Base-by-base conservation (phyloP, 2,888 invertebrate species). In the Apamea anceps region DNA sequence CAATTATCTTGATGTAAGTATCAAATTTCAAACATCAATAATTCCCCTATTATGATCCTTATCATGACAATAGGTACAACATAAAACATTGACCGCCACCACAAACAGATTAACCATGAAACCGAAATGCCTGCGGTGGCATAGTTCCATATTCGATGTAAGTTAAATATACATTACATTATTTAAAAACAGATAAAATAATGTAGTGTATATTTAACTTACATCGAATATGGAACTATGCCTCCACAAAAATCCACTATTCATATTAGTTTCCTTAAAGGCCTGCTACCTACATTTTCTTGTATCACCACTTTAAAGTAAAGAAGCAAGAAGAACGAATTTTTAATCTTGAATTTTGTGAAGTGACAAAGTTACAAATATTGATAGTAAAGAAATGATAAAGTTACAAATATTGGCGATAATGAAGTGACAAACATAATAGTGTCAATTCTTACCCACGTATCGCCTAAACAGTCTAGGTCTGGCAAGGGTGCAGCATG, bases 1-100 rank as follows among this genome's bases (percentile, higher is more conserved):
- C 25, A 13, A 51, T 42, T 82, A 82, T 86, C 75, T 86, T 73
- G 65, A 83, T 83, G 21, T 71, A 66, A 63, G 12, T 72, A 63
- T 78, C 60, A 37, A 32, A 79, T 66, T 85, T 81, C 18, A 71
- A 75, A 86, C 75, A 79, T 71, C 54, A 84, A 79, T 84, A 84
- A 75, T 74, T 51, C n/a, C 65, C 37, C 5, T 72, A 67, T 75
- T 78, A 72, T 42, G 74, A 86, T 81, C 18, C 7, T 81, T 81
- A 77, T 84, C 86, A 45, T 51, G 21, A 32, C 54, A 79, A 60
- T 73, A 72, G 28, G n/a, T 76, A 51, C 57, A 84, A 62, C 66
- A 72, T 80, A 37, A 81, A 82, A 75, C 51, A 80, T 51, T 54
- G 18, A 81, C 45, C 62, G 68, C 57, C 15, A 62, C 48, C 54